A percentile compares a stretch with the other conserved stretches of the same genome.
Evolutionary conservation across 1,140 invertebrate species (phyloP).

Genomic region (Ceratina australensis): DNA sequence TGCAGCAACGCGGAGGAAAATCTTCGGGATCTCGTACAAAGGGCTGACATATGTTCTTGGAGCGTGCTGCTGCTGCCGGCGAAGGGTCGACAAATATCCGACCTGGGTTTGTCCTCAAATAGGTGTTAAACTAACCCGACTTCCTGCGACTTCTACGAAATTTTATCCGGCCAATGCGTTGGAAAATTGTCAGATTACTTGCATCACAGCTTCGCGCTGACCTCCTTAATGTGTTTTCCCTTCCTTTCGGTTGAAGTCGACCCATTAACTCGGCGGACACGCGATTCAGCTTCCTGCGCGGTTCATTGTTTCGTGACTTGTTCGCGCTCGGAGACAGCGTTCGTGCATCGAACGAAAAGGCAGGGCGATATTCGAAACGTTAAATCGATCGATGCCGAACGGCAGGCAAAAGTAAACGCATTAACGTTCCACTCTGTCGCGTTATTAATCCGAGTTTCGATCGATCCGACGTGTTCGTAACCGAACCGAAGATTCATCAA

Average conservation of each 20-base stretch:
- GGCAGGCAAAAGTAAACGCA: neutral
- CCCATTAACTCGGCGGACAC: conserved; percentile 51
- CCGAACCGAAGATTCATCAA: neutral
- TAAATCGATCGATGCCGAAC: neutral
- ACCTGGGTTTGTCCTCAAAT: conserved; percentile 27
- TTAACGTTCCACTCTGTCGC: neutral
- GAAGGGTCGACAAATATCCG: conserved; percentile 12
- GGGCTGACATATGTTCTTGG: conserved; percentile 60
- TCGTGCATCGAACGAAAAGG: too few species aligned
- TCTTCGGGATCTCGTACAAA: conserved; percentile 52
- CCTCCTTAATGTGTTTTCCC: neutral
- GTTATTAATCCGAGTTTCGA: neutral
- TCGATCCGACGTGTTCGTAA: neutral
- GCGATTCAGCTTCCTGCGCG: conserved; percentile 39
- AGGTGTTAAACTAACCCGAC: conserved; percentile 64
- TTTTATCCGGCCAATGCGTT: conserved; percentile 67
- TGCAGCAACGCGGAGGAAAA: conserved; percentile 39
- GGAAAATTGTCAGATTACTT: conserved; percentile 72
- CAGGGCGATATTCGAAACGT: neutral
- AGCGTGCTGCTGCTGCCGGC: conserved; percentile 48
- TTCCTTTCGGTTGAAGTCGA: conserved; percentile 30
- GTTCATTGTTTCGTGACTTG: neutral
- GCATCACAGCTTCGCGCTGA: neutral
- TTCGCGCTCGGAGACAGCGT: too few species aligned
- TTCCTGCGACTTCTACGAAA: conserved; percentile 53